Conservation (phyloP, 2,113 vertebrate genomes). For the Orthonyx spaldingii region DNA sequence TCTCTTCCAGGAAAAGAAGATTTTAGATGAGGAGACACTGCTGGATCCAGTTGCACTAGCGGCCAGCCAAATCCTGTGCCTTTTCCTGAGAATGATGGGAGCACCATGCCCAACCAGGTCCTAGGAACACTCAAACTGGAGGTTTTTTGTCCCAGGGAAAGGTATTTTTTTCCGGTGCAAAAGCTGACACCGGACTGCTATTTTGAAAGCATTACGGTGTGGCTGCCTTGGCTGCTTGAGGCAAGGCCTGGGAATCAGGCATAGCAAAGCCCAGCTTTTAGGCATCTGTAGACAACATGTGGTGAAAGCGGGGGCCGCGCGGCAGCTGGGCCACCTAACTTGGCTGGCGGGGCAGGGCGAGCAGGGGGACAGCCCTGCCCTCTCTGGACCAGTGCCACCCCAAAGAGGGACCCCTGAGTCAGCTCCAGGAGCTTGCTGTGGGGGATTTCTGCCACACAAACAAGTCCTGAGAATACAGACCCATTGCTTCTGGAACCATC, state of each 20-base stretch:
- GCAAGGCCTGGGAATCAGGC: not conserved
- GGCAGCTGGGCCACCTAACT: not conserved
- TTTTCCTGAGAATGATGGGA: not conserved
- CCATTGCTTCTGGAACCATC: accelerated
- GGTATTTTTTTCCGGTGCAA: not conserved
- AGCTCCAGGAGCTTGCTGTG: not conserved
- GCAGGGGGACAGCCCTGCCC: not conserved
- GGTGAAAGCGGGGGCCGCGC: accelerated
- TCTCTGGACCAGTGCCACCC: accelerated
- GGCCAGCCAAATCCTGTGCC: not conserved
- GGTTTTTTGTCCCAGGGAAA: not conserved
- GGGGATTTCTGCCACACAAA: not conserved
- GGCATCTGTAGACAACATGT: slow-evolving; percentile 15
- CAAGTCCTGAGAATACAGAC: not conserved
- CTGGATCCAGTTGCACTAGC: not conserved
- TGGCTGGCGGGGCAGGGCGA: accelerated
- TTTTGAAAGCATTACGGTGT: not conserved
- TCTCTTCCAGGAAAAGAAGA: not conserved
- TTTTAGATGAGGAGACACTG: not conserved
- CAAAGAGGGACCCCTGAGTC: accelerated
- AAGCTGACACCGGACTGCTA: not conserved
- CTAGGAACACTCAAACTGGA: not conserved
- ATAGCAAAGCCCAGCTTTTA: not conserved
- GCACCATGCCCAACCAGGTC: not conserved
- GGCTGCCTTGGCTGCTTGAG: slow-evolving; percentile 46